Conservation (phyloP, 2,888 invertebrate genomes). For the Drosophila anceps region DNA sequence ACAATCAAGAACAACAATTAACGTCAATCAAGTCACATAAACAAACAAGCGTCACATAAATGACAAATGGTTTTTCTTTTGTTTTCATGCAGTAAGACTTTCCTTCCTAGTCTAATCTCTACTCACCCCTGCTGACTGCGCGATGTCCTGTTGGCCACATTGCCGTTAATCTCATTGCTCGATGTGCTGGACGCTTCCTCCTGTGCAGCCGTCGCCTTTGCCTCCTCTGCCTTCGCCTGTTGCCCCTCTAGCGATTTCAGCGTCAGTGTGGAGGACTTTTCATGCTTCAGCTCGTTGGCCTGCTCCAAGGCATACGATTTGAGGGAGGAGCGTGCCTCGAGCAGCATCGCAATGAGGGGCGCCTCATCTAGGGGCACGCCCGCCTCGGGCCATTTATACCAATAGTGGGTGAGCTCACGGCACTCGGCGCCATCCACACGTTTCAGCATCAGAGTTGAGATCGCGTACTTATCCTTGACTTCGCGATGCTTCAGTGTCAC, state of each 20-base stretch:
- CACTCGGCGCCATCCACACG: slow-evolving; percentile 93
- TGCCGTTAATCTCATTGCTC: slow-evolving; percentile 80
- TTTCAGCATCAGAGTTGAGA: slow-evolving; percentile 93
- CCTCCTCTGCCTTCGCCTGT: slow-evolving; percentile 21
- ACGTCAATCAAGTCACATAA: slow-evolving; percentile 1
- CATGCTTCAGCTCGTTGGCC: slow-evolving; percentile 78
- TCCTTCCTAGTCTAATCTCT: slow-evolving; percentile 22
- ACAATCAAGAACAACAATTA: slow-evolving; percentile 16
- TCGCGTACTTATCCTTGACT: slow-evolving; percentile 95
- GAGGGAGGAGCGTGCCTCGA: slow-evolving; percentile 90
- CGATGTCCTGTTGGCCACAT: slow-evolving; percentile 69
- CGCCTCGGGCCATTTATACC: slow-evolving; percentile 96
- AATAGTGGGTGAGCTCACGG: slow-evolving; percentile 95
- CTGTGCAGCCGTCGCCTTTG: slow-evolving; percentile 34
- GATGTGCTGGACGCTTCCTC: slow-evolving; percentile 57
- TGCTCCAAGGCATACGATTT: slow-evolving; percentile 83
- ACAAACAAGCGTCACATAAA: slow-evolving; percentile 19
- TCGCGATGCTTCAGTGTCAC: slow-evolving; percentile 93
- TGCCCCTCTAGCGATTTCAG: slow-evolving; percentile 60
- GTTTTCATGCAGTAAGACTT: background rate
- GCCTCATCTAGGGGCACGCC: slow-evolving; percentile 94
- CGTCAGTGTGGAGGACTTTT: slow-evolving; percentile 70
- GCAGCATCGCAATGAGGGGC: slow-evolving; percentile 93
- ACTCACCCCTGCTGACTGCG: slow-evolving; percentile 85
- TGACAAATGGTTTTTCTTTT: slow-evolving; percentile 10